Evolutionary conservation across 2,113 vertebrate genomes (phyloP).

Genomic region (Ictidomys tridecemlineatus): DNA sequence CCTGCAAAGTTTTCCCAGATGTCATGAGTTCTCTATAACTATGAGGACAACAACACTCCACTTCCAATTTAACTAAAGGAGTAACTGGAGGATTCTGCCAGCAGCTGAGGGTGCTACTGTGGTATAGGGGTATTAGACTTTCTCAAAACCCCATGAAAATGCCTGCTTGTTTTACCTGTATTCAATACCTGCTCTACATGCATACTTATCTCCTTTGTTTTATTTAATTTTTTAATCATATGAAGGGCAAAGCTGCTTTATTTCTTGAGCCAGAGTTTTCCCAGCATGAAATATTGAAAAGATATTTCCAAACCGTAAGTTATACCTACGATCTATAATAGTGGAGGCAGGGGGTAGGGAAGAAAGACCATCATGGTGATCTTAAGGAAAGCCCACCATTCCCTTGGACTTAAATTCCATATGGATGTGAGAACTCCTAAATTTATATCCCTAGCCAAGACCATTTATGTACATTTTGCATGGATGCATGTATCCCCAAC

Average conservation of each 20-base stretch:
- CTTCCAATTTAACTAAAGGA: background rate
- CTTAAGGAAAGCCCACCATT: background rate
- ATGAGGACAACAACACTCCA: background rate
- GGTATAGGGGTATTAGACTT: background rate
- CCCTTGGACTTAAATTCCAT: background rate
- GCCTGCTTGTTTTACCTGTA: background rate
- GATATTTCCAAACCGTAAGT: background rate
- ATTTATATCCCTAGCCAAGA: background rate
- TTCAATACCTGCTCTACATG: conserved; percentile 3
- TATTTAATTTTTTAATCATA: background rate
- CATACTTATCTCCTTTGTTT: background rate
- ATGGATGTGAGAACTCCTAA: background rate
- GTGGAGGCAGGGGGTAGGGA: background rate
- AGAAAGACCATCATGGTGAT: background rate
- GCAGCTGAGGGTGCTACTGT: background rate
- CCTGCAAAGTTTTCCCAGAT: background rate
- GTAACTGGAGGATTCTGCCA: background rate
- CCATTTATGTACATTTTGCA: background rate
- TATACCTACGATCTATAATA: background rate
- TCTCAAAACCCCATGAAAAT: background rate
- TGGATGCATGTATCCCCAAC: background rate
- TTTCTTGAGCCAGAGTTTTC: background rate
- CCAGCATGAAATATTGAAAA: conserved; percentile 4
- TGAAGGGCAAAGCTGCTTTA: background rate
- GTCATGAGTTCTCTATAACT: background rate